Base-by-base conservation (phyloP, 2,888 invertebrate genomes). In the Leucoptera coffeella region DNA sequence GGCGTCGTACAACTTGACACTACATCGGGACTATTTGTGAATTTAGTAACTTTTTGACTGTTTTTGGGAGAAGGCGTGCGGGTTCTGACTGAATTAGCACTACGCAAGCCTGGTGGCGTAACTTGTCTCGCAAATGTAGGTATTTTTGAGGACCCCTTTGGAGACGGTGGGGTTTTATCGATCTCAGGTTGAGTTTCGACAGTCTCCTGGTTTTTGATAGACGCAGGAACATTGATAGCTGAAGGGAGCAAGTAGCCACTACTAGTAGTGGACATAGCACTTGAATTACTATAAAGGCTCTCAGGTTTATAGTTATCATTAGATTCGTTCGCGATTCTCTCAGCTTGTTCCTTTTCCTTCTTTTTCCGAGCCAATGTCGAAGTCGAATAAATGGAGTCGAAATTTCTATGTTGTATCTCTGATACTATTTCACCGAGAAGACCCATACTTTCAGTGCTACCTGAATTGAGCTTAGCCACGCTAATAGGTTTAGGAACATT, bases 321-420 rank as follows among this genome's bases (percentile, higher is more conserved):
- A 40, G 72, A 76, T 39, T 84, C 80, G 8, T 73, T 77, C 33
- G 77, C 74, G 36, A 57, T 53, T 47, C 38, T 48, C 23, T 45
- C 55, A 8, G 41, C 41, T 2, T 39, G 44, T 21, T 44, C 46
- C 29, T 40, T 47, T 35, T 67, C 64, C 34, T 74, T 74, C 41
- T 78, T 77, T 40, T 79, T 80, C 29, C 78, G 64, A 1, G 77
- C 73, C 2, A 85, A 51, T 1, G 83, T 84, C 2, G 84, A 81
- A 0, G 84, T 82, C 1, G 88, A 87, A 47, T 91, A 91, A 37
- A 91, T 88, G 0, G 89, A 89, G 39, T 90, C 89, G 19, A 85
- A 82, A 47, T 90, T 90, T 15, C 88, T 71, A 40, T 83, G 84
- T 40, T 90, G 87, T 41, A 91, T 90, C 54, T 91, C 91, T 22